These are phyloP conservation scores for Heliconius charithonia DNA, from an alignment of 2,888 invertebrate species.

Conservation along the genomic window DNA sequence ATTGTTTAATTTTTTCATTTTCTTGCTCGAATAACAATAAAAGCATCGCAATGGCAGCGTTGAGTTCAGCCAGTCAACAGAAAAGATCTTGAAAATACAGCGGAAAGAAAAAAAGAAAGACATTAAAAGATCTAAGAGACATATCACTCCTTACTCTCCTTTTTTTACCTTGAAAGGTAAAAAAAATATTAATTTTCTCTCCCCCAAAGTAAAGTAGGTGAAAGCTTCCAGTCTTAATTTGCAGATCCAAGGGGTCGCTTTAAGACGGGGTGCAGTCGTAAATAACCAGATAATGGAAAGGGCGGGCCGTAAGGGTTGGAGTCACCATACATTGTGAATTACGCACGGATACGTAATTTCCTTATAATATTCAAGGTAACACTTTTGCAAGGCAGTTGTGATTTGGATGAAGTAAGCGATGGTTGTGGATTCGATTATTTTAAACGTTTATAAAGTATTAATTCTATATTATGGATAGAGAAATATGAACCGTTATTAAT, in stretches of 20 bases:
- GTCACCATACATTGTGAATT: constrained; percentile 4
- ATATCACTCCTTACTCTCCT: not conserved
- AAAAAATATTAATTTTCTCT: not conserved
- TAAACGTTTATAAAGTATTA: too few relatives aligned
- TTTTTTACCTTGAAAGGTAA: not conserved
- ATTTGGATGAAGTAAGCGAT: too few relatives aligned
- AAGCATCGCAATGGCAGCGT: not conserved
- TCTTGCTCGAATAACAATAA: not conserved
- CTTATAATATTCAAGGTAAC: not conserved
- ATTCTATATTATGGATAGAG: too few relatives aligned
- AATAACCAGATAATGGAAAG: constrained; percentile 67
- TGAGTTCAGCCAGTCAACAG: not conserved
- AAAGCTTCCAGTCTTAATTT: constrained; percentile 18
- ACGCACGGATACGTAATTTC: constrained; percentile 2
- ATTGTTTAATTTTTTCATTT: not conserved
- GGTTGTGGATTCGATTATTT: too few relatives aligned
- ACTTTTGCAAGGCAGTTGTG: too few relatives aligned
- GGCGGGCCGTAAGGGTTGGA: constrained; percentile 39
- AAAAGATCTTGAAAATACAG: too few relatives aligned
- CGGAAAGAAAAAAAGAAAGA: not conserved
- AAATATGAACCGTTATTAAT: too few relatives aligned
- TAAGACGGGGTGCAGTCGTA: constrained; percentile 53
- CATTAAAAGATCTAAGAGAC: not conserved
- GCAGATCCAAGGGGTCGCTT: constrained; percentile 24
- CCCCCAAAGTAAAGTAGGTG: constrained; percentile 1